phyloP scores from a whole-genome alignment of 2,888 invertebrate genomes.

The Tetranychus truncatus region DNA sequence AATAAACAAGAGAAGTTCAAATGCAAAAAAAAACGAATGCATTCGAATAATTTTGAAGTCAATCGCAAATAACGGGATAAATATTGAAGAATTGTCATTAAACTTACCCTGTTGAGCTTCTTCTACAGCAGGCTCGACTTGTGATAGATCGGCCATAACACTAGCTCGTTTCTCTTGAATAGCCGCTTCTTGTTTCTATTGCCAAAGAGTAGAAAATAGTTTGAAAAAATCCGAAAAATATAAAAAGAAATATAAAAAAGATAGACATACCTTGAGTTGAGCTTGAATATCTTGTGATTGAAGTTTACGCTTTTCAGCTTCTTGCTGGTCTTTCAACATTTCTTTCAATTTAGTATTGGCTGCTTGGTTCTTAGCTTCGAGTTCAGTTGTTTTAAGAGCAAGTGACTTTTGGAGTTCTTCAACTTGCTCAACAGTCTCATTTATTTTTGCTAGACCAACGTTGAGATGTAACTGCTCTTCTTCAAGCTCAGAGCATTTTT shows the following conservation, averaged over 20 bases:
- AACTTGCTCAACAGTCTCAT: slow-evolving; percentile 96
- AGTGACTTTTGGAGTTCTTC: slow-evolving; percentile 98
- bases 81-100: background rate
- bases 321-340: slow-evolving; percentile 98
- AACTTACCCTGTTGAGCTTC: slow-evolving; percentile 71
- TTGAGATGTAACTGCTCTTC: slow-evolving; percentile 97
- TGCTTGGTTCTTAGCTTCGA: slow-evolving; percentile 90
- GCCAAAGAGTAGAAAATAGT: background rate
- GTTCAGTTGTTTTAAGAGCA: slow-evolving; percentile 64
- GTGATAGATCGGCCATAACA: slow-evolving; percentile 86
- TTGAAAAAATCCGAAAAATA: background rate
- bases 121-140: slow-evolving; percentile 95
- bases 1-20: background rate
- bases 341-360: slow-evolving; percentile 97
- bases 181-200: slow-evolving; percentile 57
- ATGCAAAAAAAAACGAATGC: background rate
- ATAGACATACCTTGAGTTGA: slow-evolving; percentile 37
- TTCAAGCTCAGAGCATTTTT: slow-evolving; percentile 91
- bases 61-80: background rate
- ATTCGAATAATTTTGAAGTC: no score
- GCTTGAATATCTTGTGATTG: slow-evolving; percentile 92
- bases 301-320: slow-evolving; percentile 96
- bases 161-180: slow-evolving; percentile 81
- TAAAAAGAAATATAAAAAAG: background rate
- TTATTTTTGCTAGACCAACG: slow-evolving; percentile 93